Evolutionary conservation across 2,113 vertebrate genomes (phyloP).

Genomic region (Arothron firmamentum): DNA sequence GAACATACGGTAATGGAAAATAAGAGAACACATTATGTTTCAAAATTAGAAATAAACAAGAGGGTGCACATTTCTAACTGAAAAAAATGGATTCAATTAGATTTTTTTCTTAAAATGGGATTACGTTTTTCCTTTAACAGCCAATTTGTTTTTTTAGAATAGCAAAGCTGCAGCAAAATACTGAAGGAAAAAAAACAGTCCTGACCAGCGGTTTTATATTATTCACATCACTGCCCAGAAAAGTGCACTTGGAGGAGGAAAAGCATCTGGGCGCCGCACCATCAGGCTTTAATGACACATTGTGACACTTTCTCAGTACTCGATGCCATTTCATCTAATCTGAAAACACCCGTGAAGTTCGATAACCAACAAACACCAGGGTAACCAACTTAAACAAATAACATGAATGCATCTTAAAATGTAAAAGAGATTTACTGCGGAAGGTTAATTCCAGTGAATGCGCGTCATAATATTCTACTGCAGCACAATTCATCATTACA

Average conservation of each 20-base stretch:
- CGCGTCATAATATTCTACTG: constrained; percentile 34
- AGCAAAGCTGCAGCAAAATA: constrained; percentile 58
- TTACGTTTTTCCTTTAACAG: constrained; percentile 13
- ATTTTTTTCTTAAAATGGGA: constrained; percentile 17
- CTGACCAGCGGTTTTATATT: constrained; percentile 52
- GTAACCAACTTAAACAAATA: constrained; percentile 35
- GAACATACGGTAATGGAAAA: constrained; percentile 33
- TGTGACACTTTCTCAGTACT: constrained; percentile 45
- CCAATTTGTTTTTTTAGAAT: constrained; percentile 37
- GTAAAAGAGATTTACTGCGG: constrained; percentile 20
- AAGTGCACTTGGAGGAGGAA: constrained; percentile 76
- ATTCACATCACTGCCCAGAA: constrained; percentile 62
- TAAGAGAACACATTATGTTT: constrained; percentile 50
- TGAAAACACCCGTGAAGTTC: constrained; percentile 25
- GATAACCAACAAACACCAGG: constrained; percentile 47
- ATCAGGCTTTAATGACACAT: constrained; percentile 46
- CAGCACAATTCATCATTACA: constrained; percentile 32
- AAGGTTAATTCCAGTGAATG: constrained; percentile 38
- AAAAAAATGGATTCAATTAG: constrained; percentile 3
- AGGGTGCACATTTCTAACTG: constrained; percentile 11
- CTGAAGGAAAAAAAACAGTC: constrained; percentile 68
- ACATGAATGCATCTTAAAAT: constrained; percentile 44
- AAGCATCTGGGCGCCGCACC: constrained; percentile 63
- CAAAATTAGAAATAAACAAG: constrained; percentile 48
- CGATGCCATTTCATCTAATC: constrained; percentile 30